Evolutionary conservation across 2,797 vertebrate species (phyloP).

Genomic region (Diceros bicornis): DNA sequence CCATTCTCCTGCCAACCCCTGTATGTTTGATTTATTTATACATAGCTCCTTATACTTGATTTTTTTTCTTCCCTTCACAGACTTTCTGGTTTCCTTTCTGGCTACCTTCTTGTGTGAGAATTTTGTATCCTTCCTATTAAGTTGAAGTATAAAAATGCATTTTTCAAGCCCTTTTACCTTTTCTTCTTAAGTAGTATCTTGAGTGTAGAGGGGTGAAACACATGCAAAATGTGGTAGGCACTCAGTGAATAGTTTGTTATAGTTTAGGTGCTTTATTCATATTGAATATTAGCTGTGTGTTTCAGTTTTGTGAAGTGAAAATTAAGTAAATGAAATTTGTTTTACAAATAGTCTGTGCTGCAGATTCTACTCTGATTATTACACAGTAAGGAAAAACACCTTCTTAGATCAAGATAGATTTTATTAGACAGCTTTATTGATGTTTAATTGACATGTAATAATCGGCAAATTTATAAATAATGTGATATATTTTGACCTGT

Average conservation of each 20-base stretch:
- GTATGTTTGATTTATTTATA: not conserved
- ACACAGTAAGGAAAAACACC: not conserved
- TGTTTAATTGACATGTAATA: not conserved
- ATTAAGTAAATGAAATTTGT: conserved; percentile 9
- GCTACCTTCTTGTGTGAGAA: not conserved
- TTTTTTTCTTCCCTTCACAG: not conserved
- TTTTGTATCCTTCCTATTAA: not conserved
- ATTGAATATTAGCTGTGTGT: not conserved
- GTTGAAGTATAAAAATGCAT: not conserved
- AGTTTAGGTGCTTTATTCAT: not conserved
- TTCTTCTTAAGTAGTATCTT: not conserved
- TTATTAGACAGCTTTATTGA: not conserved
- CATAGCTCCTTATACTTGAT: not conserved
- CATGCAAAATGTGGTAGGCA: not conserved
- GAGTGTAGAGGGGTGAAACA: not conserved
- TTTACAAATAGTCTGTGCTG: not conserved
- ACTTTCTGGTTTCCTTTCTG: conserved; percentile 4
- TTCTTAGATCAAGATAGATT: not conserved
- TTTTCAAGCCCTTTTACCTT: not conserved
- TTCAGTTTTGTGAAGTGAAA: conserved; percentile 10
- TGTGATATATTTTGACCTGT: not conserved
- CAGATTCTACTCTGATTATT: not conserved
- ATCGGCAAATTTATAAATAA: not conserved
- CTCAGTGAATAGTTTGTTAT: not conserved
- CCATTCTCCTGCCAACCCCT: not conserved